Evolutionary conservation across 2,113 vertebrate genomes (phyloP), one percentile per base, ranked within the genome.

Genomic region (Solea senegalensis): DNA sequence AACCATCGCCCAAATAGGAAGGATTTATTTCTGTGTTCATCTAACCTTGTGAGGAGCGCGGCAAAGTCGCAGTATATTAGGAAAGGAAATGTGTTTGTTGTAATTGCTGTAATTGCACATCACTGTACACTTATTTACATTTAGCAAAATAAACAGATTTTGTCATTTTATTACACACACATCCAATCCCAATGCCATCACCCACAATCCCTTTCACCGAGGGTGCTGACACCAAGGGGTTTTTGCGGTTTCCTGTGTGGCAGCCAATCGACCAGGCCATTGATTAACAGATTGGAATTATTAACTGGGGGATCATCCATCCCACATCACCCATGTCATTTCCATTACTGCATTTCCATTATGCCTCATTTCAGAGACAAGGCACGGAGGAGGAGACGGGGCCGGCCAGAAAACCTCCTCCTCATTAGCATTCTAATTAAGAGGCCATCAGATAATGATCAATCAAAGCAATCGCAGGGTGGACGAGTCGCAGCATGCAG

Each of bases 241-340:
- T 88, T 21, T 48, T 72, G 54, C 44, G 27, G 55, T 50, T 62
- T 56, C 54, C 56, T 54, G 44, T 7, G 26, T 15, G 71, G 74
- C 80, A 79, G 76, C 81, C 73, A 8, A 93, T 94, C 75, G 89
- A 93, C 86, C 58, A 3, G 74, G 45, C 67, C 88, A 94, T 94
- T 93, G 94, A 94, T 92, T 91, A 93, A 93, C 90, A 92, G 90
- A 93, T 92, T 91, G 92, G 90, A 92, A 92, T 93, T 94, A 94
- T 94, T 93, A 94, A 94, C 91, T 93, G 90, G 91, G 91, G 92
- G 90, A 93, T 93, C 89, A 92, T 92, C 89, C 90, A 83, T 93
- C 91, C 90, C 80, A 86, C 81, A 65, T 85, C 81, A 77, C 66
- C 79, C 82, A 72, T 91, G 90, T 92, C 88, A 87, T 91, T 90